phyloP scores from a whole-genome alignment of 2,113 vertebrate species.

The Indri indri region DNA sequence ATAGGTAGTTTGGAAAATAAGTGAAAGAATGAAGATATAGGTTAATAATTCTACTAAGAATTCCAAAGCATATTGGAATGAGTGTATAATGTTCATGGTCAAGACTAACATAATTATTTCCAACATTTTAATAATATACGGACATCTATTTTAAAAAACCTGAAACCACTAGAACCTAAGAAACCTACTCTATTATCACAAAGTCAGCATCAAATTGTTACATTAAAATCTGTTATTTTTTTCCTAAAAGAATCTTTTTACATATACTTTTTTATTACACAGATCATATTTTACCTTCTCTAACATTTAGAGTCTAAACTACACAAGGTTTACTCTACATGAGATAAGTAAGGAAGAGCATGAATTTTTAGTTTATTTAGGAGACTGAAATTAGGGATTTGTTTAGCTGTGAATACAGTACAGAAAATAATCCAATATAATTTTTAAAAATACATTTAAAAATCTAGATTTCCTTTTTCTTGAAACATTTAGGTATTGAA shows the following conservation, averaged over 20 bases:
- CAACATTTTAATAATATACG: conserved; percentile 20
- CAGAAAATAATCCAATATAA: background rate
- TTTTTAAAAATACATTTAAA: conserved; percentile 1
- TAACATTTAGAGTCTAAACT: conserved; percentile 44
- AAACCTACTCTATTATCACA: background rate
- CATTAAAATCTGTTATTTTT: conserved; percentile 20
- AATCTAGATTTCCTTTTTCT: background rate
- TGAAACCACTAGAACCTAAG: conserved; percentile 1
- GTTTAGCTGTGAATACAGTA: background rate
- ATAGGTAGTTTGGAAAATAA: conserved; percentile 83
- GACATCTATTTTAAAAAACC: background rate
- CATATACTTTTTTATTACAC: background rate
- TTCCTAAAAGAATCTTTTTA: background rate
- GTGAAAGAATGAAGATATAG: conserved; percentile 71
- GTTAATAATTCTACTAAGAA: conserved; percentile 54
- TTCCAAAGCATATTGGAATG: conserved; percentile 57
- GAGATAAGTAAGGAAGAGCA: background rate
- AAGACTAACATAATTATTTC: conserved; percentile 30
- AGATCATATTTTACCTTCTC: conserved; percentile 22
- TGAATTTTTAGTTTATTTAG: conserved; percentile 32
- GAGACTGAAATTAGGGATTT: conserved; percentile 35
- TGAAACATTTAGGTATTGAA: background rate
- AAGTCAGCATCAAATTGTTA: background rate
- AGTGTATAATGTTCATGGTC: background rate
- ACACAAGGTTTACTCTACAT: background rate